Percentiles rank a stretch among this genome's conserved stretches.
phyloP scores from a whole-genome alignment of 2,888 invertebrate species.

The Resseliella maxima region DNA sequence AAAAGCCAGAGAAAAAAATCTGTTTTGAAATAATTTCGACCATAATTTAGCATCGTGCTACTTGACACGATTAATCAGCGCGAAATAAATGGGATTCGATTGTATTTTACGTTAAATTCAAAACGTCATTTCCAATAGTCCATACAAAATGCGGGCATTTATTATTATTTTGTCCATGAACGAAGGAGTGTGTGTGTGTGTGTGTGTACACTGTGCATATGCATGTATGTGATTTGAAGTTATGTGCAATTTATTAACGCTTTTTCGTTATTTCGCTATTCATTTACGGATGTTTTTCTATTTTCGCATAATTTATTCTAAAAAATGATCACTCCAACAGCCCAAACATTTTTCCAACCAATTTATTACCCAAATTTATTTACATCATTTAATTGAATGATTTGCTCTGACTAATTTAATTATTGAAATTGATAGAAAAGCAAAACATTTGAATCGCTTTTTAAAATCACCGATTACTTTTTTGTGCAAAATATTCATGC shows the following conservation, averaged over 20 bases:
- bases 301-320: conserved; percentile 16
- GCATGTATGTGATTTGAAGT: background rate
- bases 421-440: conserved; percentile 30
- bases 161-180: background rate
- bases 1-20: background rate
- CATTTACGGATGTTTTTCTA: background rate
- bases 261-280: conserved; percentile 1
- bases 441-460: background rate
- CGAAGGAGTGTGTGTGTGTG: background rate
- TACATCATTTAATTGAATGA: conserved; percentile 48
- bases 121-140: conserved; percentile 32
- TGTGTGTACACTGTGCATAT: too few relatives aligned
- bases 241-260: conserved; percentile 22
- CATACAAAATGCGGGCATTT: conserved; percentile 44
- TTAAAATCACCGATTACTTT: background rate
- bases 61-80: conserved; percentile 50
- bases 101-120: conserved; percentile 11
- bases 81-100: conserved; percentile 32
- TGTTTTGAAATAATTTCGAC: conserved; percentile 30
- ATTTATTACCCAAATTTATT: conserved; percentile 28
- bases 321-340: conserved; percentile 22
- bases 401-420: conserved; percentile 48
- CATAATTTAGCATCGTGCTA: conserved; percentile 32
- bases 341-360: background rate
- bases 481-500: background rate